Conservation (phyloP, 2,797 vertebrate species). For the Anas acuta region DNA sequence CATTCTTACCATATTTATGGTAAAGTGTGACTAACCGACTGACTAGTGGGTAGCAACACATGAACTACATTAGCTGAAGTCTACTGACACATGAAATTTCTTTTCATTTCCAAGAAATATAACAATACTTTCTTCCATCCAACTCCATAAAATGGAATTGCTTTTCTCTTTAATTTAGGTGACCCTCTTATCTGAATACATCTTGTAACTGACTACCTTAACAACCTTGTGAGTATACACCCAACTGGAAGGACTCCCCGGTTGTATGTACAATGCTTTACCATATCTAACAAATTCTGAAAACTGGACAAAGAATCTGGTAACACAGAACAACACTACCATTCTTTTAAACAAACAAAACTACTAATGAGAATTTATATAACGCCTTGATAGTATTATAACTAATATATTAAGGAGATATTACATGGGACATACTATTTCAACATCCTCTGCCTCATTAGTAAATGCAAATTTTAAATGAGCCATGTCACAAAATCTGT, state of each 20-base stretch:
- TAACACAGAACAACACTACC: not conserved
- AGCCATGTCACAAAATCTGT: not conserved
- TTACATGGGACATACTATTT: not conserved
- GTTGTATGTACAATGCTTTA: not conserved
- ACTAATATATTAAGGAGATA: not conserved
- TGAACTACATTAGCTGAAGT: not conserved
- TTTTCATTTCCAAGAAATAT: not conserved
- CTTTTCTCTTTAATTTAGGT: not conserved
- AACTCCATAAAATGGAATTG: not conserved
- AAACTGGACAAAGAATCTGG: not conserved
- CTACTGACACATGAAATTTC: not conserved
- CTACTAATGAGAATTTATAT: not conserved
- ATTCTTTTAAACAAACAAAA: not conserved
- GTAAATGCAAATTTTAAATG: not conserved
- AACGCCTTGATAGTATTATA: not conserved
- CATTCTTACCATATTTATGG: not conserved
- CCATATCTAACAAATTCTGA: not conserved
- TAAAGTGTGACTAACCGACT: not conserved
- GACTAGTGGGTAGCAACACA: not conserved
- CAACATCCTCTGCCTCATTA: not conserved
- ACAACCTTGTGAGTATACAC: rapidly evolving
- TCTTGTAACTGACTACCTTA: not conserved
- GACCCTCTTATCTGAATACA: not conserved
- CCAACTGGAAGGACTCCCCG: not conserved
- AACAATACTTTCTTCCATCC: not conserved